Evolutionary conservation across 2,797 vertebrate genomes (phyloP), one percentile per base, ranked within the genome.

Genomic region (Liparis tanakae): DNA sequence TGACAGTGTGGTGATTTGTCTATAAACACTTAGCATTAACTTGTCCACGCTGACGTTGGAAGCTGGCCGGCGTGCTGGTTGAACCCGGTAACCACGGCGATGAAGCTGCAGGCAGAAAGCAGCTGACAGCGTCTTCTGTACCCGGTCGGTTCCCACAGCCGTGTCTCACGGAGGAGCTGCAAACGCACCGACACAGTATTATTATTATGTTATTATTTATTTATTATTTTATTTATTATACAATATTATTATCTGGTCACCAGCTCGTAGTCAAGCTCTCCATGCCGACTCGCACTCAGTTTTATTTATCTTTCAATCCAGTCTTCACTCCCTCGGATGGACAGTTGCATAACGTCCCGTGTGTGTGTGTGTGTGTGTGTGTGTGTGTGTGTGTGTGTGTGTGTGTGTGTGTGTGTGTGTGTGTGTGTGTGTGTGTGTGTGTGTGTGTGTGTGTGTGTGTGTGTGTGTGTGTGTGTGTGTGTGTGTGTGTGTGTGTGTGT

Each of bases 171-270:
- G 43, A 68, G 59, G 58, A 39, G 66, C 50, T 5, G 30, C 78
- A 76, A 51, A 46, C 67, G 63, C 78, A 73, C 36, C 81, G 75
- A 53, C 67, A 69, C 62, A n/a, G n/a, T n/a, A n/a, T n/a, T n/a
- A n/a, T n/a, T n/a, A n/a, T n/a, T n/a, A n/a, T n/a, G n/a, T n/a
- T n/a, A n/a, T n/a, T n/a, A n/a, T n/a, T n/a, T n/a, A n/a, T n/a
- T n/a, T n/a, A n/a, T n/a, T n/a, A n/a, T n/a, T n/a, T n/a, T n/a
- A n/a, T n/a, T n/a, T n/a, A n/a, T n/a, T n/a, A n/a, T n/a, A n/a
- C n/a, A n/a, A 44, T 57, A 70, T 64, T 82, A 59, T 78, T 71
- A 78, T 88, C 78, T 58, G 76, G 68, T 85, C 77, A 34, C 62
- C 51, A 72, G 54, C 79, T 80, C 48, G 37, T 30, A 8, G 41